Evolutionary conservation across 2,888 invertebrate genomes (phyloP).

Genomic region (Acleris holmiana): DNA sequence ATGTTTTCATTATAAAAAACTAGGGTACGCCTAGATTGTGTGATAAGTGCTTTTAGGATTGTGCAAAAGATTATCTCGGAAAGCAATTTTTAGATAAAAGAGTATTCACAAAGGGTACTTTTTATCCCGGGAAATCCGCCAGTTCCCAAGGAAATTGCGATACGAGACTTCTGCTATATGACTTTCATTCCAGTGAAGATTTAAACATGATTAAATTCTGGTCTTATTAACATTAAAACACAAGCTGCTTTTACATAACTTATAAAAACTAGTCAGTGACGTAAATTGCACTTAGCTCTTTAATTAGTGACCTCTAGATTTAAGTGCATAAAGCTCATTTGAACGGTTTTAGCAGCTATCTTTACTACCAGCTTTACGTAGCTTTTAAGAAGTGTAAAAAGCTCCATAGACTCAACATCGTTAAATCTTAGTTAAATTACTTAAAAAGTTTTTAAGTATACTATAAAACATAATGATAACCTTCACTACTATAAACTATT

Average conservation of each 20-base stretch:
- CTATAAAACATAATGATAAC: not conserved
- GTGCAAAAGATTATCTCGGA: not conserved
- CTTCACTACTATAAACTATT: too few relatives aligned
- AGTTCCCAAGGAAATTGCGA: too few relatives aligned
- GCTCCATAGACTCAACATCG: not conserved
- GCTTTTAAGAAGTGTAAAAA: not conserved
- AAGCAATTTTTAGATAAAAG: not conserved
- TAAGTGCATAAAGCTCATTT: not conserved
- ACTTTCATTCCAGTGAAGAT: too few relatives aligned
- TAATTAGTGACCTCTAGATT: not conserved
- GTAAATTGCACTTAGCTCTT: too few relatives aligned
- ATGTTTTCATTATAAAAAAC: constrained; percentile 30
- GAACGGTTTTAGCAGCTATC: not conserved
- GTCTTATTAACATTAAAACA: too few relatives aligned
- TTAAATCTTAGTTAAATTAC: too few relatives aligned
- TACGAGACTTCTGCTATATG: too few relatives aligned
- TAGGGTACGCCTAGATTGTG: constrained; percentile 17
- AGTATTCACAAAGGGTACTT: too few relatives aligned
- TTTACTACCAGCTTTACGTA: constrained; percentile 3
- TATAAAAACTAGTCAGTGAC: too few relatives aligned
- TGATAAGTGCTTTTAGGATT: constrained; percentile 6
- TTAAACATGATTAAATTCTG: too few relatives aligned
- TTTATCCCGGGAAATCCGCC: too few relatives aligned
- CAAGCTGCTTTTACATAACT: too few relatives aligned
- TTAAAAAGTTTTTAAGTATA: not conserved